Conservation (phyloP, 2,888 invertebrate genomes). For the Netelia inedita region DNA sequence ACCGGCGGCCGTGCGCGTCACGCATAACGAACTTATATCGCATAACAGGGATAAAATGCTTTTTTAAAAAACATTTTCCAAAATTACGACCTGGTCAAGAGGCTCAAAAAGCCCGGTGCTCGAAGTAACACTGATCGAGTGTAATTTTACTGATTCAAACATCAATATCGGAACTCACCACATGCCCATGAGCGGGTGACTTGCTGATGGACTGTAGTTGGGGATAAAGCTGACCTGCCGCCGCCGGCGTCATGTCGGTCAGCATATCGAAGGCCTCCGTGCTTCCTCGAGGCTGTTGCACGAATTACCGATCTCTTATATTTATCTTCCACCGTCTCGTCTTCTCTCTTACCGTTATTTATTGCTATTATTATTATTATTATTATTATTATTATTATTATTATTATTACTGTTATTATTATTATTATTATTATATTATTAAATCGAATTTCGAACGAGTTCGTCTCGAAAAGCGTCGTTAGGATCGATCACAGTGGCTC, state of each 20-base stretch:
- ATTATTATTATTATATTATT: not conserved
- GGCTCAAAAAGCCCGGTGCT: slow-evolving; percentile 4
- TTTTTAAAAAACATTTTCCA: not conserved
- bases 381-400: not conserved
- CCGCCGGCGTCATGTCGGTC: slow-evolving; percentile 85
- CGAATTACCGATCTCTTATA: slow-evolving; percentile 33
- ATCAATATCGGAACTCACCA: slow-evolving; percentile 80
- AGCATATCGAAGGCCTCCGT: slow-evolving; percentile 80
- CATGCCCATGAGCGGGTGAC: slow-evolving; percentile 83
- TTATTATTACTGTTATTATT: not conserved
- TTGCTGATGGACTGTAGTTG: slow-evolving; percentile 84
- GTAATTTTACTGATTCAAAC: slow-evolving; percentile 26
- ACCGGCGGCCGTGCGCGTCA: slow-evolving; percentile 45
- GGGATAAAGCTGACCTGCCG: slow-evolving; percentile 85
- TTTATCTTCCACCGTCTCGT: not conserved
- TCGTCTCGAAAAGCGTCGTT: not conserved
- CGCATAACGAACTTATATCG: not conserved
- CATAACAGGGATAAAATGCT: not conserved
- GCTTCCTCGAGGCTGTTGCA: slow-evolving; percentile 66
- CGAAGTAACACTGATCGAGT: slow-evolving; percentile 1
- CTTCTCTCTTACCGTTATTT: not conserved
- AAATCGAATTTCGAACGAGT: not conserved
- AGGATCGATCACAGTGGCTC: slow-evolving; percentile 12
- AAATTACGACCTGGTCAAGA: not conserved
- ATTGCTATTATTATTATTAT: not conserved